A percentile compares a stretch with the other conserved stretches of the same genome.
phyloP scores from a whole-genome alignment of 2,797 vertebrate genomes.

The Pangasius krempfi region DNA sequence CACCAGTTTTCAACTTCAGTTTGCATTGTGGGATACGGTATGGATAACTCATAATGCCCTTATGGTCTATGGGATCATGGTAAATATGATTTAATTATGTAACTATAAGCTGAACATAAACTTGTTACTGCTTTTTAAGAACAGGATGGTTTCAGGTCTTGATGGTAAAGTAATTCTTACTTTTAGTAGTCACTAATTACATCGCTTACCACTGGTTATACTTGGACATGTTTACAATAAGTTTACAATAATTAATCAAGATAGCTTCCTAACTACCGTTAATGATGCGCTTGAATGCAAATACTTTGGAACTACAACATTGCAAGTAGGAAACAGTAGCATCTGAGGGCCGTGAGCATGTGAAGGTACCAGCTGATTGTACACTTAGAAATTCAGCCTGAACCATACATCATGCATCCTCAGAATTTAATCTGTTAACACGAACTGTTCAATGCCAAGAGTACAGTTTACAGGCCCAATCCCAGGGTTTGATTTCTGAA shows the following conservation, averaged over 20 bases:
- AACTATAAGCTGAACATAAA: background rate
- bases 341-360: background rate
- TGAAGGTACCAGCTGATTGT: background rate
- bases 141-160: background rate
- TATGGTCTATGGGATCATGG: background rate
- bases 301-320: background rate
- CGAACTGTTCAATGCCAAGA: slow-evolving; percentile 60
- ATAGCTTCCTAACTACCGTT: background rate
- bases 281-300: background rate
- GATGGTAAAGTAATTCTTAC: background rate
- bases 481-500: slow-evolving; percentile 57
- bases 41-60: background rate
- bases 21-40: background rate
- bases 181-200: background rate
- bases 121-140: background rate
- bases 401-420: background rate
- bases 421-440: slow-evolving; percentile 60
- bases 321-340: background rate
- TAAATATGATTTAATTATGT: background rate
- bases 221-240: background rate
- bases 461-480: slow-evolving; percentile 64
- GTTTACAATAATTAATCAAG: background rate
- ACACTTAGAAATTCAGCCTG: background rate
- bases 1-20: background rate
- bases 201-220: background rate